Percentiles rank a stretch among this genome's conserved stretches.
phyloP scores from a whole-genome alignment of 2,113 vertebrate species.

The Embiotoca jacksoni region DNA sequence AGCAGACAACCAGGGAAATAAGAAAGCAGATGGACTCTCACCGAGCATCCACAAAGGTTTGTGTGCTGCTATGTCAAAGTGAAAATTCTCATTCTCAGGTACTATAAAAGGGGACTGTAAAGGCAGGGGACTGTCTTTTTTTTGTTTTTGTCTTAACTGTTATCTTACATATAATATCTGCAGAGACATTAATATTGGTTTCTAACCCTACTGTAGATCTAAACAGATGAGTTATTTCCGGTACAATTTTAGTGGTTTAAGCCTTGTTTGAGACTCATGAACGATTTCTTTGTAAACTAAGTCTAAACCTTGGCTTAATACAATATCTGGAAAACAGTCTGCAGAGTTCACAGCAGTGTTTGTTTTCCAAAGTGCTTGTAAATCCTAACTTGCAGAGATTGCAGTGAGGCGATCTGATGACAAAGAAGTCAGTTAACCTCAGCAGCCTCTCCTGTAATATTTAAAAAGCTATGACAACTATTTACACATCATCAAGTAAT shows the following conservation, averaged over 20 bases:
- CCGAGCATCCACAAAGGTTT: neutral
- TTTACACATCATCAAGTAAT: conserved; percentile 63
- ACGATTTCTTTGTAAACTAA: conserved; percentile 51
- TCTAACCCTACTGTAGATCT: conserved; percentile 52
- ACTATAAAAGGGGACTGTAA: conserved; percentile 13
- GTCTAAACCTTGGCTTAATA: conserved; percentile 53
- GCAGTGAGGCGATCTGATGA: conserved; percentile 22
- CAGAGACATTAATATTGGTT: conserved; percentile 34
- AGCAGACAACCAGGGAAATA: conserved; percentile 29
- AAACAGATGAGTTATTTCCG: conserved; percentile 36
- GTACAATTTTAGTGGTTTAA: conserved; percentile 35
- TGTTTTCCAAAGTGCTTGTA: conserved; percentile 60
- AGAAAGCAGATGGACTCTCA: conserved; percentile 26
- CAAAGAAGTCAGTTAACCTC: conserved; percentile 31
- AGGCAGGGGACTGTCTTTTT: conserved; percentile 20
- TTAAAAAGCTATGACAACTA: conserved; percentile 43
- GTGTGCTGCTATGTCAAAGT: conserved; percentile 33
- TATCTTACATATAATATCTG: conserved; percentile 40
- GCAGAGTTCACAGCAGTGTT: conserved; percentile 54
- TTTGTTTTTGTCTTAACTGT: neutral
- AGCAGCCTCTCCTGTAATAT: conserved; percentile 6
- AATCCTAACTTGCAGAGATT: conserved; percentile 48
- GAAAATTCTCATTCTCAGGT: conserved; percentile 15
- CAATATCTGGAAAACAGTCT: conserved; percentile 36
- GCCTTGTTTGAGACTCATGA: conserved; percentile 16